Percentiles rank a stretch among this genome's conserved stretches.
Evolutionary conservation across 2,888 invertebrate genomes (phyloP).

Genomic region (Artemia sinica): DNA sequence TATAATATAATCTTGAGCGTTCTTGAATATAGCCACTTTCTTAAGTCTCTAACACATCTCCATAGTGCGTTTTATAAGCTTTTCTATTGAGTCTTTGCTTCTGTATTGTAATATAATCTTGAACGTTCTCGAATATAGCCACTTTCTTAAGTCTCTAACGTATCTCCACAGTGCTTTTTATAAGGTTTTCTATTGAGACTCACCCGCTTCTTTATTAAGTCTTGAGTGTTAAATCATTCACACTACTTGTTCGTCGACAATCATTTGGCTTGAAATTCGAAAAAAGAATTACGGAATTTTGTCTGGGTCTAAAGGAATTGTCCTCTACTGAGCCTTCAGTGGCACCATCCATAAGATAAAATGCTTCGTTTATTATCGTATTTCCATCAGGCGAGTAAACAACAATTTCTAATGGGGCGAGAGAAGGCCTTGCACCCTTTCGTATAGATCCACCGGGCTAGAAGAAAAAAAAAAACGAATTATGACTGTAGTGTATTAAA

Average conservation of each 20-base stretch:
- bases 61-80: too few relatives aligned
- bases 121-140: too few relatives aligned
- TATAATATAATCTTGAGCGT: too few relatives aligned
- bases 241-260: neutral
- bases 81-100: too few relatives aligned
- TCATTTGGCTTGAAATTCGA: neutral
- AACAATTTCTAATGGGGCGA: constrained; percentile 9
- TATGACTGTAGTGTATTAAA: too few relatives aligned
- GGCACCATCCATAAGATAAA: neutral
- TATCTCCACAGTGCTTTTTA: too few relatives aligned
- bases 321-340: neutral
- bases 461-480: constrained; percentile 5
- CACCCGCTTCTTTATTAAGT: too few relatives aligned
- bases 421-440: neutral
- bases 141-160: too few relatives aligned
- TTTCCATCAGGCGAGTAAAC: constrained; percentile 1
- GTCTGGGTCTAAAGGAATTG: neutral
- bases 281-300: neutral
- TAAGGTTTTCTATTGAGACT: too few relatives aligned
- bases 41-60: too few relatives aligned
- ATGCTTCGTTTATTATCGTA: neutral
- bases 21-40: too few relatives aligned
- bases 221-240: constrained; percentile 2
- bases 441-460: neutral
- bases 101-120: too few relatives aligned